phyloP scores from a whole-genome alignment of 1,140 invertebrate genomes.

The Linepithema humile region DNA sequence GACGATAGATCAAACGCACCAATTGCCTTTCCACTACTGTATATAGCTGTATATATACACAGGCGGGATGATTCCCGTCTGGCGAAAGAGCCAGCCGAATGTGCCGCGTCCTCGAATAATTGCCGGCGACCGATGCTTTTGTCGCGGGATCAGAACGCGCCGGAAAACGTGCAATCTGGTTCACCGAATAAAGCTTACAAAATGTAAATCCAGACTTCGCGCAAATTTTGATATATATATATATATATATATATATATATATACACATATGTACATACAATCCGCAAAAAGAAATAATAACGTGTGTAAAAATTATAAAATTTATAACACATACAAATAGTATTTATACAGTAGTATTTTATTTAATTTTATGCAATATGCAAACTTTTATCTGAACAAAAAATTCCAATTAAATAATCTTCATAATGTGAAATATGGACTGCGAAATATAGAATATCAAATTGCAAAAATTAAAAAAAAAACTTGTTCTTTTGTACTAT shows the following conservation, averaged over 20 bases:
- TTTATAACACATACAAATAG: not conserved
- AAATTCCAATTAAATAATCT: not conserved
- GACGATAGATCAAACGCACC: constrained; percentile 66
- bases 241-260: too few relatives aligned
- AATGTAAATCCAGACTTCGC: not conserved
- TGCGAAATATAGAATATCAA: not conserved
- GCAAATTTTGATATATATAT: too few relatives aligned
- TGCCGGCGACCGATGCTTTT: not conserved
- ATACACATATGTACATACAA: too few relatives aligned
- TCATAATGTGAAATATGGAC: not conserved
- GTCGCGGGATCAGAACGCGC: not conserved
- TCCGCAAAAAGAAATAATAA: too few relatives aligned
- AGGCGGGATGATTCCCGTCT: not conserved
- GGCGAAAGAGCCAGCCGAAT: not conserved
- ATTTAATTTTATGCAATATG: not conserved
- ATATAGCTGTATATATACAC: not conserved
- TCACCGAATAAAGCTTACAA: constrained; percentile 9
- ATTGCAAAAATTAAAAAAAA: not conserved
- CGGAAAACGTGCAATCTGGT: constrained; percentile 10
- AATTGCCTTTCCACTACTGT: constrained; percentile 38
- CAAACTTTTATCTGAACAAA: not conserved
- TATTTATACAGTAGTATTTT: too few relatives aligned
- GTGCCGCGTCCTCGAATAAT: constrained; percentile 23
- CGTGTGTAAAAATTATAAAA: too few relatives aligned
- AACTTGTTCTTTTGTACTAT: not conserved